These are phyloP conservation scores for Poeciliopsis prolifica DNA, from an alignment of 2,113 vertebrate species.

Conservation along the genomic window DNA sequence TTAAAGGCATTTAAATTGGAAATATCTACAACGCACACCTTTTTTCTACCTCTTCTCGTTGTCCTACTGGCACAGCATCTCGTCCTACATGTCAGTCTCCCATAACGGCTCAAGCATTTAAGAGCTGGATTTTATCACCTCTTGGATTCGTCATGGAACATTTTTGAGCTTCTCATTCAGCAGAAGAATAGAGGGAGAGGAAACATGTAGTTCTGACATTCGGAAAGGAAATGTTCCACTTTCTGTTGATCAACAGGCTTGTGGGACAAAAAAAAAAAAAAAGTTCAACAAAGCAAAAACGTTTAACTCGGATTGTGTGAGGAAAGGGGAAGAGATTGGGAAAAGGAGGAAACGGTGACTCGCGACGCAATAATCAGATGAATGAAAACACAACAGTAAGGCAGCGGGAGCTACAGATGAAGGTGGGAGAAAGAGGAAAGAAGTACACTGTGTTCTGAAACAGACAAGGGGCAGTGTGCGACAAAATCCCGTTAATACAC, in stretches of 20 bases:
- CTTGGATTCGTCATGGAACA: constrained; percentile 4
- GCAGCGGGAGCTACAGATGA: not conserved
- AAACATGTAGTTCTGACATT: constrained; percentile 5
- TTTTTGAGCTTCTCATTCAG: not conserved
- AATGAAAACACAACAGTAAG: not conserved
- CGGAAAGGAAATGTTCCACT: constrained; percentile 27
- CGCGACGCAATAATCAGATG: not conserved
- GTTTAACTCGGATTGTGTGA: constrained; percentile 41
- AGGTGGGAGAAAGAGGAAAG: not conserved
- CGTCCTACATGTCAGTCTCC: not conserved
- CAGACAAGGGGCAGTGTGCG: constrained; percentile 58
- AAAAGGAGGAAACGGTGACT: not conserved
- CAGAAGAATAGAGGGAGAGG: not conserved
- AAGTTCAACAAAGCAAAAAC: constrained; percentile 9
- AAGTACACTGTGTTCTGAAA: constrained; percentile 42
- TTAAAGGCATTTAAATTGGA: too few relatives aligned
- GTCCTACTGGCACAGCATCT: not conserved
- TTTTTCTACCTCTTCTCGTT: too few relatives aligned
- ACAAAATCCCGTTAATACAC: constrained; percentile 74
- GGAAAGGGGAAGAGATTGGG: not conserved
- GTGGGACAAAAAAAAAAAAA: not conserved
- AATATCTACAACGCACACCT: too few relatives aligned
- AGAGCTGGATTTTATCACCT: not conserved
- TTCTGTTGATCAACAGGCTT: constrained; percentile 40
- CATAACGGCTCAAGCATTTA: not conserved